Base-by-base conservation (phyloP, 30 jellyfish, hydroid and myxozoan species). In the Pseudorhiza aurosa region DNA sequence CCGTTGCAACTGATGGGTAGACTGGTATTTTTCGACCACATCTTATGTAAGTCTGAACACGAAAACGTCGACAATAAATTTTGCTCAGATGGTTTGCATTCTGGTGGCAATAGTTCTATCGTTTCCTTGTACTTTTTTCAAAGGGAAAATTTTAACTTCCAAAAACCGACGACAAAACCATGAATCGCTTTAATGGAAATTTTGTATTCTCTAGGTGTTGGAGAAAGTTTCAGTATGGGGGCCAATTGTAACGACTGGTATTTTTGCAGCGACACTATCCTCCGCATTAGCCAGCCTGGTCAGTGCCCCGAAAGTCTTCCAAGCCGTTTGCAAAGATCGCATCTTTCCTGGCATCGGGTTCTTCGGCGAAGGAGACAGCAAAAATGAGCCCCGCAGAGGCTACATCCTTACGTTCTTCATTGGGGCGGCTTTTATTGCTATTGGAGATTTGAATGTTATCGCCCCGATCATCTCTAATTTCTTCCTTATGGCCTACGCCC, bases 281-380 rank as follows among this genome's bases (percentile, higher is more conserved):
- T 81, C 92, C 9, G 92, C 92, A 22, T 46, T 81, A 24, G 92
- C 92, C 28, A 81, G 92, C 25, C 84, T 81, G 26, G 84, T 81
- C 43, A 81, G 92, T 33, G 92, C 92, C 24, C 92, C 92, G 31
- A 81, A 81, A 81, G 92, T 81, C 83, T 81, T 81, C 84, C 92
- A 82, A n/a, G 94, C 87, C 5, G 87, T 68, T 6, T 69, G 87
- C 87, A 82, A 70, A 44, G 87, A 82, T 68, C 55, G 70, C 62
- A 82, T 82, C 40, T 82, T 81, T 35, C 92, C 92, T 15, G 75
- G 72, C 21, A 81, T 81, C 46, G 77, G 22, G 1, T 30, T 81
- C 51, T 64, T 81, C 64, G 92, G 92, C 18, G 67, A 81, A 27
- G 92, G 92, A 12, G 75, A 67, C 77, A 77, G 27, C 39, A 81